Evolutionary conservation across 2,888 invertebrate genomes (phyloP), one percentile per base, ranked within the genome.

Genomic region (Leptothorax acervorum): DNA sequence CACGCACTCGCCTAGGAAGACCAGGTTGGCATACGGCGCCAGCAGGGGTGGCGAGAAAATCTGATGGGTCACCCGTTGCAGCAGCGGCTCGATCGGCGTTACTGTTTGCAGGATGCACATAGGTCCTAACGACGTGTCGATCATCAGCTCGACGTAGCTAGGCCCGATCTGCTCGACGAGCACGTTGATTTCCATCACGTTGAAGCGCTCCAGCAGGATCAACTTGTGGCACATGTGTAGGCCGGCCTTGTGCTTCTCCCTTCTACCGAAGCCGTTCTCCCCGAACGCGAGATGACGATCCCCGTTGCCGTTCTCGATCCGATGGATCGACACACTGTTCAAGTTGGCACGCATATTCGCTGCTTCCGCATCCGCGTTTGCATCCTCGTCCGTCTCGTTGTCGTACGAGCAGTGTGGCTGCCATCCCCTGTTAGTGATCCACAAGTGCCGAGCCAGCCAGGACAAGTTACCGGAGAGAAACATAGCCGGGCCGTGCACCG

Each of bases 11-110:
- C 96, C 97, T 0, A 96, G 93, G 2, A 98, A 95, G 23, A 97
- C 94, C 15, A 97, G 94, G 74, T 96, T 97, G 0, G 97, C 97
- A 9, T 97, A 95, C 0, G 96, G 96, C 0, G 96, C 96, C 42
- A 97, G 95, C 82, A 96, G 92, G 0, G 94, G 89, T 0, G 97
- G 96, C 0, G 97, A 96, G 94, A 97, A 98, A 87, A 98, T 96
- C n/a, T 97, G 95, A 92, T 98, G 98, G 0, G 97, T 96, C 0
- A 98, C 97, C 87, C 96, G 96, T 65, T 98, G 98, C 0, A 97
- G 92, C 60, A 98, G 93, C 0, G 98, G 98, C 18, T 97, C 97
- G 4, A 97, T 91, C 0, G 98, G 98, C 0, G 97, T 98, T 2
- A 98, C 97, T 0, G 97, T 97, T 93, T 98, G 98, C 0, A 97